These are phyloP conservation scores for Dinothrombium tinctorium DNA, from an alignment of 1,140 invertebrate species.

Conservation along the genomic window DNA sequence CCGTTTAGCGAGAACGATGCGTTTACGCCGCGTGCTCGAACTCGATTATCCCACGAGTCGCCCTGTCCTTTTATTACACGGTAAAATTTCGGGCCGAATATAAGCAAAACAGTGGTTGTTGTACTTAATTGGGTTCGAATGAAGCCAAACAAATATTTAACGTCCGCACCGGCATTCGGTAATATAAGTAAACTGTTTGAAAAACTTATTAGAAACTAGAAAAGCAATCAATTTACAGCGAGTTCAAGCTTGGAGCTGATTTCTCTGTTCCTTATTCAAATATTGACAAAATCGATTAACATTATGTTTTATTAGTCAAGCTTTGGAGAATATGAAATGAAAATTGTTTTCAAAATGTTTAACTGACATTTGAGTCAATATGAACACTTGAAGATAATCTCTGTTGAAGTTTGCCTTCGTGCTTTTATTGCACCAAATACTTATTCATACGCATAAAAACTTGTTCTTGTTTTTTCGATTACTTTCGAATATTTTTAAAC, in stretches of 20 bases:
- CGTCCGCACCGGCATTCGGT: slow-evolving; percentile 57
- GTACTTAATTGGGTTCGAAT: slow-evolving; percentile 63
- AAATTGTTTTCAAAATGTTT: too few species aligned
- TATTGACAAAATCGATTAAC: not conserved
- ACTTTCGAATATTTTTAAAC: too few species aligned
- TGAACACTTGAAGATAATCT: too few species aligned
- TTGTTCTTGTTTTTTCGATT: too few species aligned
- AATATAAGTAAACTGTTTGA: slow-evolving; percentile 49
- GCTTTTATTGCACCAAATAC: too few species aligned
- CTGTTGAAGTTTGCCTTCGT: too few species aligned
- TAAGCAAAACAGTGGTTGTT: slow-evolving; percentile 50
- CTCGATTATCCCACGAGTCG: slow-evolving; percentile 58
- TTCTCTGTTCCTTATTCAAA: not conserved
- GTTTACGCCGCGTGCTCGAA: slow-evolving; percentile 46
- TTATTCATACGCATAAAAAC: too few species aligned
- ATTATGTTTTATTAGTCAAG: too few species aligned
- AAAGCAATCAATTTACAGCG: slow-evolving; percentile 4
- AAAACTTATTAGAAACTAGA: slow-evolving; percentile 7
- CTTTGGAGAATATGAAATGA: too few species aligned
- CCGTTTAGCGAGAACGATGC: slow-evolving; percentile 62
- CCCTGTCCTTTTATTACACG: slow-evolving; percentile 53
- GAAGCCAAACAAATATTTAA: slow-evolving; percentile 65
- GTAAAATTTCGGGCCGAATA: slow-evolving; percentile 52
- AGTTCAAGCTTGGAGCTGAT: not conserved
- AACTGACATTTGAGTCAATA: too few species aligned